Percentiles rank a stretch among this genome's conserved stretches.
Conservation (phyloP, 1,140 invertebrate genomes). For the Meloidogyne floridensis region DNA sequence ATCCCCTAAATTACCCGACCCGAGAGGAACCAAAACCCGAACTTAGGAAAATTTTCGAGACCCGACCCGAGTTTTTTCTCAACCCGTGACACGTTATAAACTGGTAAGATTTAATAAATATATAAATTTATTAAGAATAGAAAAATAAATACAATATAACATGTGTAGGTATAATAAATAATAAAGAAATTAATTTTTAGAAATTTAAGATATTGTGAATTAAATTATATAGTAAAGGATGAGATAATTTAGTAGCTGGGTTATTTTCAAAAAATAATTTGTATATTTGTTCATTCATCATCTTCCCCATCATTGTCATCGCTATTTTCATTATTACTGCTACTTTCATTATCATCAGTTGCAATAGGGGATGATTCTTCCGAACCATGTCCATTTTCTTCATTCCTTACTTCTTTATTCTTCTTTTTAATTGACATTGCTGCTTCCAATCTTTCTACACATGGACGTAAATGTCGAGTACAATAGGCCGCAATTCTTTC, state of each 20-base stretch:
- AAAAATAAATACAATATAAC: no score
- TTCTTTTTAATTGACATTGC: conserved; percentile 8
- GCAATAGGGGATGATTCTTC: neutral
- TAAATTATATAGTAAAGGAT: neutral
- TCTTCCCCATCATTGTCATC: conserved; percentile 14
- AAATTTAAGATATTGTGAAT: no score
- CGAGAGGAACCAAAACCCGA: no score
- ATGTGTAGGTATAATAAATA: no score
- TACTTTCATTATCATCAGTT: conserved; percentile 3
- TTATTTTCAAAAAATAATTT: neutral
- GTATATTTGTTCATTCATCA: conserved; percentile 1
- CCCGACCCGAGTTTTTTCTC: no score
- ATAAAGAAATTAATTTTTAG: no score
- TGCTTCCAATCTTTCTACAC: conserved; percentile 21
- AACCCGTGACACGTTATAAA: no score
- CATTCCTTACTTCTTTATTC: neutral
- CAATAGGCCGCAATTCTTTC: conserved; percentile 52
- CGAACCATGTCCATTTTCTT: neutral
- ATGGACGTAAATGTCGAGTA: conserved; percentile 21
- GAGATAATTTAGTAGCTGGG: neutral
- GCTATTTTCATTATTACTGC: neutral
- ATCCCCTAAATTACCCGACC: no score
- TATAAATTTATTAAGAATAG: no score
- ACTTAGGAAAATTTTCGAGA: no score
- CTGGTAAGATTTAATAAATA: no score